These are phyloP conservation scores for Pseudochirops cupreus DNA, from an alignment of 2,797 vertebrate species.

Conservation along the genomic window DNA sequence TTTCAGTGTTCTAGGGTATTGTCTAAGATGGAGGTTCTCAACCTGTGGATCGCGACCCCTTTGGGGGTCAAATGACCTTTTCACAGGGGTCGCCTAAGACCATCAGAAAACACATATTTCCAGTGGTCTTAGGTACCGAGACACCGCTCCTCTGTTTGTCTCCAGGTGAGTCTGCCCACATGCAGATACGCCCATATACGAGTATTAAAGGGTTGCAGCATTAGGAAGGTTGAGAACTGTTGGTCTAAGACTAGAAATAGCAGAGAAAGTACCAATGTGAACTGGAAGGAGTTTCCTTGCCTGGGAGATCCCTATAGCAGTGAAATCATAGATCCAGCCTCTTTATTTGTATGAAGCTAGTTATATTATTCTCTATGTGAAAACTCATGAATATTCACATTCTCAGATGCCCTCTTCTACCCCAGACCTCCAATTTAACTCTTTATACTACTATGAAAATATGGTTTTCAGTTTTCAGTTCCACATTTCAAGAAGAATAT, in stretches of 20 bases:
- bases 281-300: neutral
- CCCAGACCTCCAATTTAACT: neutral
- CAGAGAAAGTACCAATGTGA: neutral
- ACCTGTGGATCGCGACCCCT: no score
- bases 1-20: neutral
- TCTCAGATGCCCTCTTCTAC: neutral
- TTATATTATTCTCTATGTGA: neutral
- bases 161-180: no score
- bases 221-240: no score
- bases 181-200: no score
- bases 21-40: neutral
- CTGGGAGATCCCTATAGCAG: neutral
- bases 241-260: neutral
- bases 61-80: no score
- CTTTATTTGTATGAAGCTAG: neutral
- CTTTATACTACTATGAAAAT: neutral
- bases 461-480: neutral
- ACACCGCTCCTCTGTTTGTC: no score
- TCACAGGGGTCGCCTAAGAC: no score
- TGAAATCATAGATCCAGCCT: neutral
- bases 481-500: neutral
- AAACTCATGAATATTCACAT: neutral
- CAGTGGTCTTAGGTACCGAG: no score
- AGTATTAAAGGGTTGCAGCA: no score
- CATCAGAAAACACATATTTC: no score